These are phyloP conservation scores for Hippopotamyrus pictus DNA, from an alignment of 2,797 vertebrate species.

Conservation along the genomic window DNA sequence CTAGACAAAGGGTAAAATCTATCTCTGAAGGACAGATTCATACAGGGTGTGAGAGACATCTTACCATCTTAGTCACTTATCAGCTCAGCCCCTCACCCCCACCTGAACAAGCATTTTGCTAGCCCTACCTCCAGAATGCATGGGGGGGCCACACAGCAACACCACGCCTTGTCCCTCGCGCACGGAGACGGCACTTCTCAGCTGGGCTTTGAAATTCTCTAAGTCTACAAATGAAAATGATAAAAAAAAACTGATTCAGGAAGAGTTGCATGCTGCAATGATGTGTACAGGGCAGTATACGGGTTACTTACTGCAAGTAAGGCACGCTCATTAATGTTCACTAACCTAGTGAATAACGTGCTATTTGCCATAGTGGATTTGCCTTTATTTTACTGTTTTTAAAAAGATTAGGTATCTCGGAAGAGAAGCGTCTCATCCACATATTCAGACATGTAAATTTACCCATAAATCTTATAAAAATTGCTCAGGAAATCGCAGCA, in stretches of 20 bases:
- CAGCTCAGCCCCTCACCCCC: not conserved
- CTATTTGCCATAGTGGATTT: not conserved
- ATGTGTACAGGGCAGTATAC: not conserved
- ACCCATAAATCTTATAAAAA: not conserved
- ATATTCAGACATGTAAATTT: not conserved
- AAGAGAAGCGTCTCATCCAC: not conserved
- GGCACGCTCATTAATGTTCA: not conserved
- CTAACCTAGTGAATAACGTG: not conserved
- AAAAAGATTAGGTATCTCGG: not conserved
- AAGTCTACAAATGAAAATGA: constrained; percentile 62
- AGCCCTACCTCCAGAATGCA: constrained; percentile 78
- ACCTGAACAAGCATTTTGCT: not conserved
- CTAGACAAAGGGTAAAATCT: not conserved
- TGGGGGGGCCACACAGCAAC: constrained; percentile 76
- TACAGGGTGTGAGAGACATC: not conserved
- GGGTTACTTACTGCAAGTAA: not conserved
- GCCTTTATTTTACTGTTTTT: not conserved
- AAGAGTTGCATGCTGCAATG: not conserved
- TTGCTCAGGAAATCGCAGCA: not conserved
- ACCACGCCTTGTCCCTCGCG: constrained; percentile 91
- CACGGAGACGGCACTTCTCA: constrained; percentile 79
- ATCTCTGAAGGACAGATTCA: not conserved
- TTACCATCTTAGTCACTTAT: not conserved
- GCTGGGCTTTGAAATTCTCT: constrained; percentile 76
- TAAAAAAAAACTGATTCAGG: not conserved